Base-by-base conservation (phyloP, 2,888 invertebrate genomes). In the Aphodius sticticus region DNA sequence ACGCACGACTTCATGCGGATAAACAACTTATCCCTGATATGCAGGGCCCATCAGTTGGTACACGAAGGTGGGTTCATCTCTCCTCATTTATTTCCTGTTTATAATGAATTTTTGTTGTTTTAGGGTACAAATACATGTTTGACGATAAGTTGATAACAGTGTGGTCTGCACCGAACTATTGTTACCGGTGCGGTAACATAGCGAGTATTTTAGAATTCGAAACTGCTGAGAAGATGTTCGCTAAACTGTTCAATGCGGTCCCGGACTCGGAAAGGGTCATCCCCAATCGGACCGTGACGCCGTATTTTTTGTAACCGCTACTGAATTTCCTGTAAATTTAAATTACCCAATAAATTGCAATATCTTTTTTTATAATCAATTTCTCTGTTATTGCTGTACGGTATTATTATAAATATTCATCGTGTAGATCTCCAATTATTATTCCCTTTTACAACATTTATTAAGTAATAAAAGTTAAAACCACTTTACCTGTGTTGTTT, bases 131-230 rank as follows among this genome's bases (percentile, higher is more conserved):
- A 91, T 99, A 98, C 89, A 98, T 99, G 97, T 99, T 99, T 90
- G 95, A 98, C 87, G 96, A 98, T 85, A 96, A 96, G 88, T 91
- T 99, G 85, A 98, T 99, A 69, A 99, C 99, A 0, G 97, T 99
- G 1, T 99, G 99, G 98, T 98, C 99, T 15, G 99, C 99, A 6
- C 99, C 99, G 5, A 99, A 99, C 91, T 99, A 99, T 90, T 99
- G 99, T 90, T 99, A 99, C 89, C 94, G 99, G 36, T 99, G 99
- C 88, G 99, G 99, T 75, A 99, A 99, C 89, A 95, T 98, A 78
- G 99, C 99, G 5, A 97, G 99, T 77, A 99, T 99, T 86, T 91
- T 99, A 87, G 95, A 96, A 88, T 97, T 99, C 88, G 92, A 93
- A 81, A 93, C 94, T 81, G 93, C 94, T 6, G 95, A 96, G 83